These are phyloP conservation scores for Pseudococcus longispinus DNA, from an alignment of 2,888 invertebrate genomes.

Conservation along the genomic window DNA sequence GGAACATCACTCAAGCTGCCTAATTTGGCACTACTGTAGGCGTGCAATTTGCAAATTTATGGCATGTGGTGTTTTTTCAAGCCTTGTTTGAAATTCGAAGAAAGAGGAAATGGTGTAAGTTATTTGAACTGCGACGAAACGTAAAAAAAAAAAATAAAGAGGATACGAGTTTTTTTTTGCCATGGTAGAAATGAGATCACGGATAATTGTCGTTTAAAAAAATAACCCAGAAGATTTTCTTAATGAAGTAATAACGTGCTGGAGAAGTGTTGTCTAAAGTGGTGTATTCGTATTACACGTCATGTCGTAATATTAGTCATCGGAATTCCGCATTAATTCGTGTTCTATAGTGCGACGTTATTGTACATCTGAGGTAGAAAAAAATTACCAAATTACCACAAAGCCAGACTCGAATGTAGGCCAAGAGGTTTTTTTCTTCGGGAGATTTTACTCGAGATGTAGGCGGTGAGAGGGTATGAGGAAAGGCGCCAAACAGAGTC, in stretches of 20 bases:
- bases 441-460: not conserved
- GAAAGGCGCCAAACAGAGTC: conserved; percentile 54
- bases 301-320: conserved; percentile 2
- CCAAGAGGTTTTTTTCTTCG: conserved; percentile 26
- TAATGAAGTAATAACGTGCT: not conserved
- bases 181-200: not conserved
- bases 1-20: conserved; percentile 4
- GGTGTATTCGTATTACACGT: not conserved
- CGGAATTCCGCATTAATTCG: conserved; percentile 12
- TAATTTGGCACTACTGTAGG: not conserved
- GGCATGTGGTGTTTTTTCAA: not conserved
- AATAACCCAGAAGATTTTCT: not conserved
- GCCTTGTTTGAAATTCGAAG: not conserved
- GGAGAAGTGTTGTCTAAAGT: not conserved
- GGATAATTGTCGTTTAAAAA: not conserved
- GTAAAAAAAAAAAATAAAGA: not conserved
- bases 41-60: conserved; percentile 15
- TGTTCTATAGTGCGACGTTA: not conserved
- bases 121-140: not conserved
- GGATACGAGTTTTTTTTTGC: not conserved
- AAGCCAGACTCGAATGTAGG: conserved; percentile 48
- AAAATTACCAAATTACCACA: conserved; percentile 31
- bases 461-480: conserved; percentile 53
- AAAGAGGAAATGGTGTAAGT: not conserved
- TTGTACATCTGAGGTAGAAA: not conserved